Base-by-base conservation (phyloP, 1,140 invertebrate species). In the Drosophila santomea region DNA sequence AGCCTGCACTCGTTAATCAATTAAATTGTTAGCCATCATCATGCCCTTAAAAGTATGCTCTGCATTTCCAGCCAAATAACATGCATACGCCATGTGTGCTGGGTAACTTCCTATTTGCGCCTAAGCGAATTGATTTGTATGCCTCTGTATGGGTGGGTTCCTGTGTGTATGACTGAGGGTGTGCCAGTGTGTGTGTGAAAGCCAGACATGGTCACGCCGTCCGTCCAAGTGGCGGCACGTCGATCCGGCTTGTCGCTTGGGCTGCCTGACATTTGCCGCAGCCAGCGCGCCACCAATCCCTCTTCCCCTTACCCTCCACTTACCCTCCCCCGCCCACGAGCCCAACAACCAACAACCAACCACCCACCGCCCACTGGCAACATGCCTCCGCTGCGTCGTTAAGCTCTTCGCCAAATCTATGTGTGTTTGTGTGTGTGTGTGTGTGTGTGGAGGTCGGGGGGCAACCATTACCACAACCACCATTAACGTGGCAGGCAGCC, bases 401-500 rank as follows among this genome's bases (percentile, higher is more conserved):
- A 62, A 61, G 66, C 73, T 76, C 74, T 79, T 79, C 52, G 63
- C 71, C 50, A 51, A 55, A 15, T 47, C 38, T 60, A 15, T 63
- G 25, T 68, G 38, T 60, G 39, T 58, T 36, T 52, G 39, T 60
- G 41, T 52, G 25, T 25, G 35, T 60, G 41, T 52, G 25, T 25
- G 35, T 67, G 51, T 78, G 64, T 59, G 56, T 54, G 64, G 76
- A 67, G 68, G 59, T 80, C 68, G 76, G 82, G 64, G 64, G 83
- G 80, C 84, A 89, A 89, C 83, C 84, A 89, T 88, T 88, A 89
- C 83, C 83, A 88, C 84, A 88, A 88, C 83, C 84, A 86, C 83
- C 83, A 86, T 89, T 88, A 88, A 88, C 84, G 84, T 88, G 80
- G 84, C 80, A 89, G 84, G 84, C 81, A 84, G 80, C 64, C 80